phyloP scores from a whole-genome alignment of 2,888 invertebrate species.

The Atethmia centrago region DNA sequence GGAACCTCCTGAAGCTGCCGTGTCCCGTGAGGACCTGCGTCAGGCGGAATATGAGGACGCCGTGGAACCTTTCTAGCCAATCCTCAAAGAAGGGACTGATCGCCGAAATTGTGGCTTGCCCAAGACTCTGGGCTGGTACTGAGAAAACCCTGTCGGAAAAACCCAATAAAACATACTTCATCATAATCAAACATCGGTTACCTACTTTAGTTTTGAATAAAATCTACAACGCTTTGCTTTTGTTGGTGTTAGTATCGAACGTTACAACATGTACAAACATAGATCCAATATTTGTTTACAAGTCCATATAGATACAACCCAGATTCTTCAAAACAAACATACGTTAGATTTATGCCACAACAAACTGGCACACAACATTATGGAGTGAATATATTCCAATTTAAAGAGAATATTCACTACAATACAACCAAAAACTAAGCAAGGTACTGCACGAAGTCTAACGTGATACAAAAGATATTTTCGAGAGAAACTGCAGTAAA shows the following conservation, averaged over 20 bases:
- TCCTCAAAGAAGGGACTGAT: too few species aligned
- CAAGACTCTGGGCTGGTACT: too few species aligned
- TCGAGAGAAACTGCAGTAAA: constrained; percentile 8
- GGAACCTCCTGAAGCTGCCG: too few species aligned
- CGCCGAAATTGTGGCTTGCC: too few species aligned
- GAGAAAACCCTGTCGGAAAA: background rate
- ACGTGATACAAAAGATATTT: background rate
- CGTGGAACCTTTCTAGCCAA: too few species aligned
- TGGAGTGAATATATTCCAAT: background rate
- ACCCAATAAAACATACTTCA: background rate
- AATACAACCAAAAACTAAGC: background rate
- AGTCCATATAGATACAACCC: background rate
- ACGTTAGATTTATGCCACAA: background rate
- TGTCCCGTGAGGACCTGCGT: too few species aligned
- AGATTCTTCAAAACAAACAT: background rate
- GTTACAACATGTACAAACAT: background rate
- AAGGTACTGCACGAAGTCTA: background rate
- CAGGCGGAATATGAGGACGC: too few species aligned
- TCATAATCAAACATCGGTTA: background rate
- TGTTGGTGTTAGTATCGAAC: background rate
- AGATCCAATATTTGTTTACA: background rate
- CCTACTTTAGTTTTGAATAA: background rate
- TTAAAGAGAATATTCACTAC: background rate
- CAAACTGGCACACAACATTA: background rate
- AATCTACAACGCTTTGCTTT: background rate